phyloP scores from a whole-genome alignment of 2,113 vertebrate species.

The Prionailurus viverrinus region DNA sequence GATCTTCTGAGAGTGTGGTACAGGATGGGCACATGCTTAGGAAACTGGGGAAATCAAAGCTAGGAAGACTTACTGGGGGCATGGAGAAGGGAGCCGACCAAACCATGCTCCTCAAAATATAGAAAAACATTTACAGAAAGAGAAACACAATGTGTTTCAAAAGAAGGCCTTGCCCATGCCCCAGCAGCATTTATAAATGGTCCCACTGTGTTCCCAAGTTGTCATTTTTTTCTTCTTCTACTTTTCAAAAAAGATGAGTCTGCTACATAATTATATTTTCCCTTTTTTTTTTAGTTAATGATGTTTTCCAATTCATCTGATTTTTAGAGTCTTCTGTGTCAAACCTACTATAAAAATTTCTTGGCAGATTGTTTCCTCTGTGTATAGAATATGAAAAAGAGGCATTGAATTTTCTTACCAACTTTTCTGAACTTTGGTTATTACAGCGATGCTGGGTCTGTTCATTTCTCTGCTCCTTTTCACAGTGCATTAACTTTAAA shows the following conservation, averaged over 20 bases:
- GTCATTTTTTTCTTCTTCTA: constrained; percentile 11
- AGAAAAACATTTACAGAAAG: neutral
- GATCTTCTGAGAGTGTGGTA: neutral
- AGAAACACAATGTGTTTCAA: neutral
- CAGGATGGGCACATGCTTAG: too few species aligned
- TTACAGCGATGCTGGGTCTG: neutral
- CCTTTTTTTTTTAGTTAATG: constrained; percentile 20
- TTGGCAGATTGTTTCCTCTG: constrained; percentile 63
- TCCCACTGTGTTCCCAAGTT: neutral
- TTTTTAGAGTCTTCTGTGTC: constrained; percentile 52
- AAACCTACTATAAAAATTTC: constrained; percentile 51
- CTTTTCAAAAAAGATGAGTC: constrained; percentile 30
- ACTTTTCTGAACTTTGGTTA: constrained; percentile 74
- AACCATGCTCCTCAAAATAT: neutral
- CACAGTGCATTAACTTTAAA: constrained; percentile 80
- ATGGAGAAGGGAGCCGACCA: neutral
- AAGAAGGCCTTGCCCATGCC: neutral
- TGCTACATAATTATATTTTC: neutral
- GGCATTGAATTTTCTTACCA: constrained; percentile 63
- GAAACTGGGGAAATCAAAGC: neutral
- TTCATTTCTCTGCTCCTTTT: constrained; percentile 60
- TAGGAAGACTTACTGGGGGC: neutral
- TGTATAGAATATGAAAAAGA: constrained; percentile 67
- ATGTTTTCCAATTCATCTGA: constrained; percentile 62
- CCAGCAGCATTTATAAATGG: neutral